Evolutionary conservation across 2,797 vertebrate species (phyloP).

Genomic region (Echeneis naucrates): DNA sequence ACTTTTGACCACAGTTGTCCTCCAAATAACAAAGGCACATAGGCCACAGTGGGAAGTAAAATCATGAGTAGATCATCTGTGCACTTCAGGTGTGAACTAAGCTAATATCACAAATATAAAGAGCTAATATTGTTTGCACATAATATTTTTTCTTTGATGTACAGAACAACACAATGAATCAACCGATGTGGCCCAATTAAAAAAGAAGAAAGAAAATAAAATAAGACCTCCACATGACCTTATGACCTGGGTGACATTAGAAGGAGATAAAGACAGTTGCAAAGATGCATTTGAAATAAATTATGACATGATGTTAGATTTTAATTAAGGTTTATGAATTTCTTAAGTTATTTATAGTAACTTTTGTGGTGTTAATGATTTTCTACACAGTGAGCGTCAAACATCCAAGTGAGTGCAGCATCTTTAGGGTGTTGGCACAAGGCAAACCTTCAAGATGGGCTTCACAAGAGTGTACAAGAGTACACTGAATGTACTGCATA

Average conservation of each 20-base stretch:
- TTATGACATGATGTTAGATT: background rate
- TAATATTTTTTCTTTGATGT: background rate
- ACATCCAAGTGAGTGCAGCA: background rate
- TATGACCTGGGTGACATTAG: background rate
- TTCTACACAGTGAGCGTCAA: background rate
- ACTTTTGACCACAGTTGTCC: slow-evolving; percentile 17
- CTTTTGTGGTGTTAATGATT: background rate
- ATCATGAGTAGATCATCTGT: background rate
- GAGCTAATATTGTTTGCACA: background rate
- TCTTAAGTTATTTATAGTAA: background rate
- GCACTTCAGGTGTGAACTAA: too few relatives aligned
- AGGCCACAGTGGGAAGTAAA: background rate
- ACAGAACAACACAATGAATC: background rate
- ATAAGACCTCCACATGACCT: background rate
- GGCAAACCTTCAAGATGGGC: too few relatives aligned
- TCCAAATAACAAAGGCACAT: background rate
- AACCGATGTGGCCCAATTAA: background rate
- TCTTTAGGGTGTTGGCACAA: background rate
- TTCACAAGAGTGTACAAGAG: background rate
- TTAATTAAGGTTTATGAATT: background rate
- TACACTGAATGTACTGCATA: too few relatives aligned
- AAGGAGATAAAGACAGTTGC: background rate
- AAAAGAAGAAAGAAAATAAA: background rate
- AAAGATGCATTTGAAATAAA: background rate
- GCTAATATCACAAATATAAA: too few relatives aligned